Evolutionary conservation across 1,140 invertebrate genomes (phyloP).

Genomic region (Berghia stephanieae): DNA sequence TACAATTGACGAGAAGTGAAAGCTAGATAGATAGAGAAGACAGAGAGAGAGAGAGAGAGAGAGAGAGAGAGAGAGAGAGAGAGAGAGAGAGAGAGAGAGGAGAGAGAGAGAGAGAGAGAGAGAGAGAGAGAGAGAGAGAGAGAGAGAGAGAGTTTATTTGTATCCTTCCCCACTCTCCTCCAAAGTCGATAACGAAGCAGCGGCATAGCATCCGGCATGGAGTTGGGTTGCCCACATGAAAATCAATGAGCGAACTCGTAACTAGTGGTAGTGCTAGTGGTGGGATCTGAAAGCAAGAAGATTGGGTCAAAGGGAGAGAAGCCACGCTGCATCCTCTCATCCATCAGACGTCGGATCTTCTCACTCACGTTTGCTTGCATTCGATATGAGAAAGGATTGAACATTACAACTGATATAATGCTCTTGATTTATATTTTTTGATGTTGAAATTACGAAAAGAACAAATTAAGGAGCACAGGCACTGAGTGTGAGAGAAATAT

Average conservation of each 20-base stretch:
- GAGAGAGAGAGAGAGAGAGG: neutral
- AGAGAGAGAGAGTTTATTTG: no score
- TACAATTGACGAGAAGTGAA: conserved; percentile 5
- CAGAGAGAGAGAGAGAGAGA: neutral
- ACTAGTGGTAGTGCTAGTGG: neutral
- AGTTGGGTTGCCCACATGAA: conserved; percentile 14
- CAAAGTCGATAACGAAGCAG: conserved; percentile 7
- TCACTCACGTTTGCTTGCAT: no score
- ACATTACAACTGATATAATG: no score
- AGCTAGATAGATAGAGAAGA: no score
- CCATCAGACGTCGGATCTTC: no score
- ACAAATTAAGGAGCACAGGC: neutral
- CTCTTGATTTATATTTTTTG: no score
- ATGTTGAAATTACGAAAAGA: no score
- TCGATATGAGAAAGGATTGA: no score
- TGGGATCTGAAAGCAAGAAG: neutral
- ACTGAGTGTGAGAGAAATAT: neutral
- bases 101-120: neutral
- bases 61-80: neutral
- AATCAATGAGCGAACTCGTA: neutral
- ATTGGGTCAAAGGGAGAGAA: neutral
- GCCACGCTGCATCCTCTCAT: no score
- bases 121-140: no score
- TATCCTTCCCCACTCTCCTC: conserved; percentile 2
- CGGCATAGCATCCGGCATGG: conserved; percentile 4